Conservation (phyloP, 2,797 vertebrate species). For the Phyllotis vaccarum region DNA sequence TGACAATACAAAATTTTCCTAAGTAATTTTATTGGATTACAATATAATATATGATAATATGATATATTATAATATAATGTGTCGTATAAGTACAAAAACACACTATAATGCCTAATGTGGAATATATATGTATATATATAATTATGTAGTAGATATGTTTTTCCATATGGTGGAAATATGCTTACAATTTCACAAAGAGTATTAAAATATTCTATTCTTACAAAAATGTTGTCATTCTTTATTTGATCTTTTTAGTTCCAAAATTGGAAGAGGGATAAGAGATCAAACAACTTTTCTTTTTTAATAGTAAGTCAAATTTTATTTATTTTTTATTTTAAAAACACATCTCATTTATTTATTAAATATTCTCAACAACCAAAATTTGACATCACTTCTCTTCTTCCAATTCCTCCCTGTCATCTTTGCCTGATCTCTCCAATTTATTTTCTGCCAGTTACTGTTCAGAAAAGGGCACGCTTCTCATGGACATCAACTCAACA, state of each 20-base stretch:
- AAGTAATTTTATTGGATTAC: background rate
- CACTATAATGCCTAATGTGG: background rate
- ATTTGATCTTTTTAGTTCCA: conserved; percentile 4
- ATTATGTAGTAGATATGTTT: background rate
- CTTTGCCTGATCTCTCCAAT: too few relatives aligned
- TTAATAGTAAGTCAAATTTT: too few relatives aligned
- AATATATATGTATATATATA: background rate
- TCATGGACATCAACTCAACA: too few relatives aligned
- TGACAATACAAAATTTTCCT: conserved; percentile 11
- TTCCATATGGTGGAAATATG: background rate
- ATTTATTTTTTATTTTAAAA: too few relatives aligned
- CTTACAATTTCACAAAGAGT: background rate
- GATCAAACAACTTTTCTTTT: background rate
- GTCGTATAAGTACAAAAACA: background rate
- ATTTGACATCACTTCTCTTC: too few relatives aligned
- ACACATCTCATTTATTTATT: too few relatives aligned
- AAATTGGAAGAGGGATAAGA: background rate
- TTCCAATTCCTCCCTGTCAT: too few relatives aligned
- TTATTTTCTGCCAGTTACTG: too few relatives aligned
- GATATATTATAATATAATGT: too few relatives aligned
- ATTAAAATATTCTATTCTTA: background rate
- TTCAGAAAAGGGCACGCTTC: too few relatives aligned
- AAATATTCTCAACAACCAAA: too few relatives aligned
- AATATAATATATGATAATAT: too few relatives aligned
- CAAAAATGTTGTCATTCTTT: background rate